Evolutionary conservation across 2,113 vertebrate species (phyloP).

Genomic region (Hydrochoerus hydrochaeris): DNA sequence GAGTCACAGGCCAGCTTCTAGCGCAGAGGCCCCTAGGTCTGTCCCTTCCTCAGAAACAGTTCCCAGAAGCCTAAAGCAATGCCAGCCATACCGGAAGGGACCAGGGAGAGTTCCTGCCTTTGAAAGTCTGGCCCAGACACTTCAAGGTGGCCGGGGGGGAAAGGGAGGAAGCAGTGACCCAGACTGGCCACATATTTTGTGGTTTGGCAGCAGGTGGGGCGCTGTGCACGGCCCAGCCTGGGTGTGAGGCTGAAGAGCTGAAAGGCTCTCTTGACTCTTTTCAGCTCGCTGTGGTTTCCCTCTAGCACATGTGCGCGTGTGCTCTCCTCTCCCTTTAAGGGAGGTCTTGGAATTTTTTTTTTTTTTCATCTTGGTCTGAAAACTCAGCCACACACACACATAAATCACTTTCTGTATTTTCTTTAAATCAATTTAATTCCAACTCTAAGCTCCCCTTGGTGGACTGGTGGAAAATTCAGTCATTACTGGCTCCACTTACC

Average conservation of each 20-base stretch:
- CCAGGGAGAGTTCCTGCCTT: background rate
- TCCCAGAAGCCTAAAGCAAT: background rate
- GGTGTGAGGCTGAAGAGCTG: background rate
- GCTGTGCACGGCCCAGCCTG: background rate
- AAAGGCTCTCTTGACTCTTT: background rate
- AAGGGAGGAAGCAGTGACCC: constrained; percentile 6
- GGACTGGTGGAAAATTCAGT: background rate
- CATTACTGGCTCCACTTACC: background rate
- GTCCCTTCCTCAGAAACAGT: background rate
- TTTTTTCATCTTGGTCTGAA: constrained; percentile 31
- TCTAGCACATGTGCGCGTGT: background rate
- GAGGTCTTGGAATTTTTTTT: background rate
- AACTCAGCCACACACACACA: background rate
- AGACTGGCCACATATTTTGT: background rate
- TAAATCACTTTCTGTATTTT: constrained; percentile 45
- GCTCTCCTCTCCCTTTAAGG: background rate
- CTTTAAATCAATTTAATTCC: constrained; percentile 62
- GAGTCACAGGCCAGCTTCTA: background rate
- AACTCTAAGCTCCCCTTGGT: background rate
- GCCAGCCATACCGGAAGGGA: background rate
- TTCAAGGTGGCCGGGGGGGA: background rate
- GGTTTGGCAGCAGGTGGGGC: constrained; percentile 37
- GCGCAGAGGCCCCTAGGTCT: background rate
- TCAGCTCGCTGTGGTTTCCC: background rate
- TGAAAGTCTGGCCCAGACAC: background rate